Evolutionary conservation across 2,113 vertebrate genomes (phyloP).

Genomic region (Rattus rattus): DNA sequence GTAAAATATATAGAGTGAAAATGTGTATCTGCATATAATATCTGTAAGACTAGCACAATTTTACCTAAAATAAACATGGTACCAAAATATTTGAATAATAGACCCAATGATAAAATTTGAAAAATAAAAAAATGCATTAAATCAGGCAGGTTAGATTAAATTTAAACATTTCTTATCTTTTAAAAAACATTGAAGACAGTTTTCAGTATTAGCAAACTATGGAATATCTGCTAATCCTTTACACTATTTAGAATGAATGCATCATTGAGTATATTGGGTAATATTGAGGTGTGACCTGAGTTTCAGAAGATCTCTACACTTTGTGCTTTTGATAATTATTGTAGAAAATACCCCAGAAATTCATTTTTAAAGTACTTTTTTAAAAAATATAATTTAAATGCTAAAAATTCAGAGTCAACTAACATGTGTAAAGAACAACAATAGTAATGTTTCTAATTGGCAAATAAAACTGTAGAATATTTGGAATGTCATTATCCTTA

Average conservation of each 20-base stretch:
- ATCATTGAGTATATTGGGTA: neutral
- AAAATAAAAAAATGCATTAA: neutral
- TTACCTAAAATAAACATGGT: neutral
- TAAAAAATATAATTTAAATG: neutral
- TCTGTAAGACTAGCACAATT: neutral
- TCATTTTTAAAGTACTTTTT: neutral
- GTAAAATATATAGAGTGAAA: neutral
- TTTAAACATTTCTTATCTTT: neutral
- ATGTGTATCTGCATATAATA: neutral
- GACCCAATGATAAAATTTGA: neutral
- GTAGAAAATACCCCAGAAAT: neutral
- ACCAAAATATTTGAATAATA: neutral
- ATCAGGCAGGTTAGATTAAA: neutral
- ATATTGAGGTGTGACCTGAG: neutral
- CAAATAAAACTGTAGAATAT: neutral
- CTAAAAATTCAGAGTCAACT: neutral
- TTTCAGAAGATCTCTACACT: neutral
- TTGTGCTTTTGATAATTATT: neutral
- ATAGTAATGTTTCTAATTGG: neutral
- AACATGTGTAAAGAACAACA: neutral
- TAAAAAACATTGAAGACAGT: neutral
- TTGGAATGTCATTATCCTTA: neutral
- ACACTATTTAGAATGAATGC: rapidly evolving
- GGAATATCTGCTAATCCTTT: neutral
- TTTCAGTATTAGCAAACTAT: neutral